phyloP scores from a whole-genome alignment of 2,888 invertebrate species.

The Nemotelus nigrinus region DNA sequence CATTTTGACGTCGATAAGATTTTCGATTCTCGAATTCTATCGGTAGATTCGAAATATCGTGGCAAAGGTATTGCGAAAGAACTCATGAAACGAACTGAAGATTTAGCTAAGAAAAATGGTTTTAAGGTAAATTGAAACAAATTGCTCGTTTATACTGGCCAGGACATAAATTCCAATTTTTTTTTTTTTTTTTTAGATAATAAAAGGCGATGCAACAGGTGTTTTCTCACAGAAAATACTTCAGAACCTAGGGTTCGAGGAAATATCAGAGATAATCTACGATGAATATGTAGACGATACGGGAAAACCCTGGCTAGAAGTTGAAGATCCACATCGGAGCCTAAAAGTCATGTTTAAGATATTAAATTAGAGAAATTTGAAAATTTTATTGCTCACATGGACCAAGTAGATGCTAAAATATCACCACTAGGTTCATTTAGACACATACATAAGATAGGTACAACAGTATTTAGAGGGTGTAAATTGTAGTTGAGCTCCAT shows the following conservation, averaged over 20 bases:
- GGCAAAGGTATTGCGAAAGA: conserved; percentile 80
- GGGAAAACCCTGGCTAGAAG: conserved; percentile 71
- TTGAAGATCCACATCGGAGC: conserved; percentile 73
- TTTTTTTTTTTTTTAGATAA: conserved; percentile 67
- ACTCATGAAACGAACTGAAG: conserved; percentile 74
- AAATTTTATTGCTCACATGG: conserved; percentile 23
- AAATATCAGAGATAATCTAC: conserved; percentile 74
- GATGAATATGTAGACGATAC: conserved; percentile 73
- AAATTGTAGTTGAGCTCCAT: background rate
- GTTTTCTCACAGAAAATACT: conserved; percentile 81
- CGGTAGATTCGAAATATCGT: conserved; percentile 74
- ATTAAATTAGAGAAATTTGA: conserved; percentile 28
- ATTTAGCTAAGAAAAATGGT: conserved; percentile 72
- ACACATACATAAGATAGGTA: background rate
- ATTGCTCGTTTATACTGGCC: background rate
- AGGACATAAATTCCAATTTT: conserved; percentile 1
- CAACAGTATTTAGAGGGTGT: background rate
- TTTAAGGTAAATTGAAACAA: conserved; percentile 71
- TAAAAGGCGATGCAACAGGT: conserved; percentile 85
- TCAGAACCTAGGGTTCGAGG: conserved; percentile 73
- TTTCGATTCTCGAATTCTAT: conserved; percentile 83
- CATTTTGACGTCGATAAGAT: conserved; percentile 75
- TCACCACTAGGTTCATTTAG: background rate
- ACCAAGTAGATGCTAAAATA: conserved; percentile 29
- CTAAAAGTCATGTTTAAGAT: conserved; percentile 72